A percentile compares a stretch with the other conserved stretches of the same genome.
Evolutionary conservation across 1,140 invertebrate species (phyloP).

Genomic region (Leptinotarsa lineolata): DNA sequence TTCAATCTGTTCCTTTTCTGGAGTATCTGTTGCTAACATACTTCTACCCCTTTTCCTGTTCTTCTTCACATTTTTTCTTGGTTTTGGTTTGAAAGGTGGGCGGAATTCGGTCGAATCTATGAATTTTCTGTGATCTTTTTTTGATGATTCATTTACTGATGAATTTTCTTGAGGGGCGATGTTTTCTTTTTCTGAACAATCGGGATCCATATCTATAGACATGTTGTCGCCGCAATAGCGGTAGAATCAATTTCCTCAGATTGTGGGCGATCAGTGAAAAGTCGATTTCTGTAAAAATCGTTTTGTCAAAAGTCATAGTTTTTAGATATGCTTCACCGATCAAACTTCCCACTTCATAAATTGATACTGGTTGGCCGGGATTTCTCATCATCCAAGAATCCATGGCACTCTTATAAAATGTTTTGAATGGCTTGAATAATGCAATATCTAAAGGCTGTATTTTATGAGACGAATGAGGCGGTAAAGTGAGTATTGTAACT

Average conservation of each 20-base stretch:
- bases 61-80: background rate
- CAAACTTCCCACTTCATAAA: slow-evolving; percentile 30
- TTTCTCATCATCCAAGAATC: slow-evolving; percentile 54
- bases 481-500: slow-evolving; percentile 56
- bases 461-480: slow-evolving; percentile 57
- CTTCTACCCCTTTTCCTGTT: background rate
- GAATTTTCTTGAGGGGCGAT: background rate
- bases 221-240: background rate
- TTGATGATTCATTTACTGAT: too few species aligned
- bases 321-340: slow-evolving; percentile 39
- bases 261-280: background rate
- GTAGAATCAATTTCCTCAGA: background rate
- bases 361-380: slow-evolving; percentile 48
- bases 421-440: slow-evolving; percentile 57
- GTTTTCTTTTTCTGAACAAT: background rate
- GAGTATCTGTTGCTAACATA: background rate
- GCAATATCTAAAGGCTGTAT: slow-evolving; percentile 52
- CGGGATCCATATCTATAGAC: background rate
- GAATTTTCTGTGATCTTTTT: too few species aligned
- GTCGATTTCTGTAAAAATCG: background rate
- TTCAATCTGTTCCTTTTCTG: slow-evolving; percentile 7
- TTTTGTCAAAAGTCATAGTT: slow-evolving; percentile 47
- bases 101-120: too few species aligned
- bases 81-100: background rate
- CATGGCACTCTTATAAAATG: slow-evolving; percentile 45